Evolutionary conservation across 2,797 vertebrate genomes (phyloP).

Genomic region (Lophotriccus pileatus): DNA sequence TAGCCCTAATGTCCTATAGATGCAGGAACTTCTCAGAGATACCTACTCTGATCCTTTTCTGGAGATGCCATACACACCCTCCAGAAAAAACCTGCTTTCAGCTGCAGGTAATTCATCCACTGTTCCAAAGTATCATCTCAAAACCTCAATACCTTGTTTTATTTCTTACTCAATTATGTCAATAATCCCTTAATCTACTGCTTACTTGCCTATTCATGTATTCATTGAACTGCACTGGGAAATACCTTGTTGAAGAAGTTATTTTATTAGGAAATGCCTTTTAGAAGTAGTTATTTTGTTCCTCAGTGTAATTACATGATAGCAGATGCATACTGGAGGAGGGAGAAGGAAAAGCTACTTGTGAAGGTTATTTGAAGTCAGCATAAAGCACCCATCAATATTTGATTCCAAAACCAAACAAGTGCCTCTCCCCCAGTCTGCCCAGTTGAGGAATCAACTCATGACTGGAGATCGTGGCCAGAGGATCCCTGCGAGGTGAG

Average conservation of each 20-base stretch:
- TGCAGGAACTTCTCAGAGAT: neutral
- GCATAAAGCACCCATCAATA: neutral
- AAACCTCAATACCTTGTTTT: neutral
- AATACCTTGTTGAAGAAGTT: neutral
- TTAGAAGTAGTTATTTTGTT: neutral
- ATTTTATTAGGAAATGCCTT: neutral
- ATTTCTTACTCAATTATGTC: neutral
- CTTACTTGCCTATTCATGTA: neutral
- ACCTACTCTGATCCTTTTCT: neutral
- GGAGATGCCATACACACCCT: neutral
- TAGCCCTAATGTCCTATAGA: neutral
- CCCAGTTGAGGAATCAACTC: neutral
- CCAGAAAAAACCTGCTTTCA: neutral
- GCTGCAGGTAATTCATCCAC: neutral
- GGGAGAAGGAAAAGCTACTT: neutral
- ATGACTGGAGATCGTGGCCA: neutral
- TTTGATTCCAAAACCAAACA: neutral
- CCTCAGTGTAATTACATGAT: neutral
- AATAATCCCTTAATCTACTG: neutral
- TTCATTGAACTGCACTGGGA: neutral
- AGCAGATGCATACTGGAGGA: neutral
- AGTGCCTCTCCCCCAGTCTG: neutral
- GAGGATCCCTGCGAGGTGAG: accelerated
- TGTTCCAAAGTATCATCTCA: neutral
- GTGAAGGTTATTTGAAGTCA: neutral